Evolutionary conservation across 1,140 invertebrate species (phyloP).

Genomic region (Drosophila suzukii): DNA sequence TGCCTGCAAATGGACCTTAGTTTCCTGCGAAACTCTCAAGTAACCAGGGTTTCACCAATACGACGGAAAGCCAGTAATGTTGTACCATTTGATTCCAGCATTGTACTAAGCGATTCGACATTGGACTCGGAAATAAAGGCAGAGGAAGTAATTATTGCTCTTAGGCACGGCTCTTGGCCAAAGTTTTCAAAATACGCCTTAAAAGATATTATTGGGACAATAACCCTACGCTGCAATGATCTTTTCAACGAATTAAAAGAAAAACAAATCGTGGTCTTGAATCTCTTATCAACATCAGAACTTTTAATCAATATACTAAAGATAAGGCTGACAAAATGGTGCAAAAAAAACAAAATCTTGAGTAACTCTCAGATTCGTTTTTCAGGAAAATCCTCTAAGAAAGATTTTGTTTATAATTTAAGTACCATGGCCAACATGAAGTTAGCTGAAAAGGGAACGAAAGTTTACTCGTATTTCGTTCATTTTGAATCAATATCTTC

Average conservation of each 20-base stretch:
- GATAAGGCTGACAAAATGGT: slow-evolving; percentile 10
- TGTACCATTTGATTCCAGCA: background rate
- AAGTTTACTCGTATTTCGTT: slow-evolving; percentile 17
- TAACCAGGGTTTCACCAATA: background rate
- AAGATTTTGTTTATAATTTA: slow-evolving; percentile 9
- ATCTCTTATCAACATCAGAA: background rate
- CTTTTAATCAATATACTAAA: background rate
- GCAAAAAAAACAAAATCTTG: background rate
- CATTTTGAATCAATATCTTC: background rate
- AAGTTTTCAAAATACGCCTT: background rate
- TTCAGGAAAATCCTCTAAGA: background rate
- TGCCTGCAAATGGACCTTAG: slow-evolving; percentile 5
- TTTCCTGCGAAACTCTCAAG: background rate
- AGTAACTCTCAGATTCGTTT: background rate
- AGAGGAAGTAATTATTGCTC: background rate
- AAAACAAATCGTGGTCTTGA: background rate
- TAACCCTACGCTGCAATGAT: slow-evolving; percentile 3
- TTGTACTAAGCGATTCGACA: background rate
- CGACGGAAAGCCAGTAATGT: background rate
- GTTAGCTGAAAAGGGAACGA: background rate
- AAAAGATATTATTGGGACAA: background rate
- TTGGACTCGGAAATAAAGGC: slow-evolving; percentile 1
- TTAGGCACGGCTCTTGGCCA: background rate
- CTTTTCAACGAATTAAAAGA: background rate
- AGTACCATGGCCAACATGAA: background rate